These are phyloP conservation scores for Linurgus olivaceus DNA, from an alignment of 2,797 vertebrate genomes.

Conservation along the genomic window DNA sequence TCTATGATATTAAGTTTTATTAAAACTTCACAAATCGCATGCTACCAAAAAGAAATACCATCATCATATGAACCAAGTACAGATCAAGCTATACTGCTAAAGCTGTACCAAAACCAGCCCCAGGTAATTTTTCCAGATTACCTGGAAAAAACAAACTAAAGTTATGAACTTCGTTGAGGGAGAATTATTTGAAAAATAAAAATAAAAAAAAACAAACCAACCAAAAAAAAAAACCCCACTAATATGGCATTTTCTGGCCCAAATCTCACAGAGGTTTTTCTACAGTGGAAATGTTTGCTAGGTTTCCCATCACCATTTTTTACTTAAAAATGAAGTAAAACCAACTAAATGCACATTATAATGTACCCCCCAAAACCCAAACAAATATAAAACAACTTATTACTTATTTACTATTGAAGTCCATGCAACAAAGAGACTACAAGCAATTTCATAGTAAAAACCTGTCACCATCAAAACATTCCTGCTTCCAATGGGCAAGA, in stretches of 20 bases:
- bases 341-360: accelerated
- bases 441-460: background rate
- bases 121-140: background rate
- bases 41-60: background rate
- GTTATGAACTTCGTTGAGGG: background rate
- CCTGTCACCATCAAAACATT: background rate
- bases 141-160: background rate
- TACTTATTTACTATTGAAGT: background rate
- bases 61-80: background rate
- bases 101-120: background rate
- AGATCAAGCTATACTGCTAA: background rate
- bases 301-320: background rate
- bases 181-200: background rate
- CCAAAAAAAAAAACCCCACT: background rate
- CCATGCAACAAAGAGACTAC: background rate
- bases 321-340: background rate
- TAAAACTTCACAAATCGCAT: background rate
- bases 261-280: background rate
- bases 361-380: accelerated
- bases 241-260: accelerated
- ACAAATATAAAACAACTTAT: background rate
- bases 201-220: background rate
- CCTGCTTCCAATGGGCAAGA: background rate
- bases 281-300: background rate
- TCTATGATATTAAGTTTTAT: background rate